Percentiles rank a stretch among this genome's conserved stretches.
These are phyloP conservation scores for Amphimallon solstitiale DNA, from an alignment of 2,888 invertebrate genomes.

Conservation along the genomic window DNA sequence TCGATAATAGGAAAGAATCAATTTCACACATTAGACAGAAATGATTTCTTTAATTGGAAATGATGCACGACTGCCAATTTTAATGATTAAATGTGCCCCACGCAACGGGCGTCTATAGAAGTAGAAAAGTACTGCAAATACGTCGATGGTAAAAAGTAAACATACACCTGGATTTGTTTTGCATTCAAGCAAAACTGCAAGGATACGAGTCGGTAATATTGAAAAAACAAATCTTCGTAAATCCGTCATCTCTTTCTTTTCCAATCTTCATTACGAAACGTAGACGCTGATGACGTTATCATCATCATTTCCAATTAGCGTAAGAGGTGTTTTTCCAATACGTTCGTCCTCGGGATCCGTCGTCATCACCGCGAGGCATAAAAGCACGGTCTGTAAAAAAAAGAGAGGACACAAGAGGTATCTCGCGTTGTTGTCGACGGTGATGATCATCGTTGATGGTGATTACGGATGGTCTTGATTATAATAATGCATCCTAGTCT, in stretches of 20 bases:
- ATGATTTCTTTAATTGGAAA: constrained; percentile 28
- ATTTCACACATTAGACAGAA: constrained; percentile 4
- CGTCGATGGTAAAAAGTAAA: no score
- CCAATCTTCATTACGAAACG: neutral
- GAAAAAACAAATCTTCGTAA: constrained; percentile 43
- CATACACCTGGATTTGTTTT: no score
- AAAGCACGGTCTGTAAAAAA: neutral
- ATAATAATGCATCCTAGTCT: constrained; percentile 57
- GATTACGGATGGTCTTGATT: neutral
- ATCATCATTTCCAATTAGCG: constrained; percentile 59
- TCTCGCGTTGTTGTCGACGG: neutral
- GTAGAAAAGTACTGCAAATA: no score
- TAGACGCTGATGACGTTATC: constrained; percentile 33
- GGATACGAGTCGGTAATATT: constrained; percentile 40
- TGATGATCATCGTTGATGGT: neutral
- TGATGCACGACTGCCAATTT: constrained; percentile 16
- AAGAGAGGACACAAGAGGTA: neutral
- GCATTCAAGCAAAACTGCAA: neutral
- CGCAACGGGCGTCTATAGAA: no score
- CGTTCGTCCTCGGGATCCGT: neutral
- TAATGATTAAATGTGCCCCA: constrained; percentile 23
- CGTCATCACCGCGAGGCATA: neutral
- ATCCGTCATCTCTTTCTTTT: neutral
- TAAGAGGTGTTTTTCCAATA: constrained; percentile 58
- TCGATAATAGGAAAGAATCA: neutral